Conservation (phyloP, 2,113 vertebrate genomes). For the Bambusicola thoracicus region DNA sequence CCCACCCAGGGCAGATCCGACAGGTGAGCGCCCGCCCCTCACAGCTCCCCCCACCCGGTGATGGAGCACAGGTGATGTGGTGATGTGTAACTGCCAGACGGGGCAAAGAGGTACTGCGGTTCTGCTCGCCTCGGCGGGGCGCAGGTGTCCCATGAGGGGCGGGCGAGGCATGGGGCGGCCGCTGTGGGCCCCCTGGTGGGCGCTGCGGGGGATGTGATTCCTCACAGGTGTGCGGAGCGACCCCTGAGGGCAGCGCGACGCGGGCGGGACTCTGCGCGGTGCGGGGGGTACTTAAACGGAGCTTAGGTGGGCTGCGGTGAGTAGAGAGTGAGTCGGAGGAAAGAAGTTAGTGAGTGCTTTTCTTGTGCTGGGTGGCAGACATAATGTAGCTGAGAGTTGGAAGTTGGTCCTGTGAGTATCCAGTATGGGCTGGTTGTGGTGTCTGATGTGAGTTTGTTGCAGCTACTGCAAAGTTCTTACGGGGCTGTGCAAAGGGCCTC, state of each 20-base stretch:
- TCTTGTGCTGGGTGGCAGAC: accelerated
- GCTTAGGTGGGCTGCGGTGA: accelerated
- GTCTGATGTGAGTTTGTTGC: accelerated
- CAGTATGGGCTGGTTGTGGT: accelerated
- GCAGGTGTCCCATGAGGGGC: accelerated
- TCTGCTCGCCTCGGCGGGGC: accelerated
- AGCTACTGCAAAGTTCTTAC: accelerated
- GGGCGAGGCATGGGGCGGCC: accelerated
- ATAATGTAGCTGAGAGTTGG: accelerated
- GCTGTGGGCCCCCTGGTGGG: accelerated
- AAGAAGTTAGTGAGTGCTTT: too few relatives aligned
- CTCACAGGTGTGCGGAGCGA: accelerated
- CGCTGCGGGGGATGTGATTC: accelerated
- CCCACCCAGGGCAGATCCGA: accelerated
- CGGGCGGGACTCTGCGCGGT: accelerated
- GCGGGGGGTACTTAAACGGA: too few relatives aligned
- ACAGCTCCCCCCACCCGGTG: accelerated
- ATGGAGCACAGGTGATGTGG: accelerated
- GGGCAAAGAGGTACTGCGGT: accelerated
- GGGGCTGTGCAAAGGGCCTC: accelerated
- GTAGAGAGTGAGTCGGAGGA: too few relatives aligned
- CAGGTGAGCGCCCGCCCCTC: accelerated
- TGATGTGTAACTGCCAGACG: accelerated
- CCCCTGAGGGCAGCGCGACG: background rate
- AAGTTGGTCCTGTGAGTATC: accelerated